Conservation (phyloP, 2,797 vertebrate genomes). For the Diceros bicornis region DNA sequence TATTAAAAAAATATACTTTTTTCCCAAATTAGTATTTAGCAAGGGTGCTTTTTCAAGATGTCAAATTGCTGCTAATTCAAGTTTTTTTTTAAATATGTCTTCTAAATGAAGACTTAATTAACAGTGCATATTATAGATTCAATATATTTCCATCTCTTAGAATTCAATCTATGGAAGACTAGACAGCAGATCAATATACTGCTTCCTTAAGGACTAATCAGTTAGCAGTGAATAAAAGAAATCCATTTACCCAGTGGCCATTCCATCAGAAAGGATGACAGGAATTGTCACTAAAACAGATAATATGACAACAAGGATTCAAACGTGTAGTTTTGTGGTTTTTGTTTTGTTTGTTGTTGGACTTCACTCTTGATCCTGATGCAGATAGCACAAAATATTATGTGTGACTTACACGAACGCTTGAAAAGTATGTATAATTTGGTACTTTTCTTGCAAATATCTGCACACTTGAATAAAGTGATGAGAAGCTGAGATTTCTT, state of each 20-base stretch:
- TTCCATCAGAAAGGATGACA: slow-evolving; percentile 84
- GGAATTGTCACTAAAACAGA: slow-evolving; percentile 71
- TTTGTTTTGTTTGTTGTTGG: neutral
- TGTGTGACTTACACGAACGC: neutral
- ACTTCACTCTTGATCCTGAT: neutral
- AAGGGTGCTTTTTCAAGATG: neutral
- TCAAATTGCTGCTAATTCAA: neutral
- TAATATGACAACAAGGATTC: neutral
- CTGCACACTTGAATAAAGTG: neutral
- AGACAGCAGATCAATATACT: slow-evolving; percentile 90
- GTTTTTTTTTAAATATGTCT: slow-evolving; percentile 22
- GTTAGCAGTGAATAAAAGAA: slow-evolving; percentile 89
- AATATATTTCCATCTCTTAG: slow-evolving; percentile 50
- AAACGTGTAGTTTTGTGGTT: neutral
- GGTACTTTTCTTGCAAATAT: neutral
- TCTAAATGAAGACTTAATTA: slow-evolving; percentile 75
- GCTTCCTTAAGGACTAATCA: slow-evolving; percentile 89
- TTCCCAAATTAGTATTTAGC: neutral
- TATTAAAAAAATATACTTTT: neutral
- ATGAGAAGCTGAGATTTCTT: neutral
- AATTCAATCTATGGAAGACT: slow-evolving; percentile 89
- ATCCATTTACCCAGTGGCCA: slow-evolving; percentile 81
- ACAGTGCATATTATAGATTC: slow-evolving; percentile 59
- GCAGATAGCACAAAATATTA: neutral
- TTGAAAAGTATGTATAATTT: neutral